Percentiles rank a stretch among this genome's conserved stretches.
Evolutionary conservation across 1,140 invertebrate genomes (phyloP).

Genomic region (Drosophila mojavensis): DNA sequence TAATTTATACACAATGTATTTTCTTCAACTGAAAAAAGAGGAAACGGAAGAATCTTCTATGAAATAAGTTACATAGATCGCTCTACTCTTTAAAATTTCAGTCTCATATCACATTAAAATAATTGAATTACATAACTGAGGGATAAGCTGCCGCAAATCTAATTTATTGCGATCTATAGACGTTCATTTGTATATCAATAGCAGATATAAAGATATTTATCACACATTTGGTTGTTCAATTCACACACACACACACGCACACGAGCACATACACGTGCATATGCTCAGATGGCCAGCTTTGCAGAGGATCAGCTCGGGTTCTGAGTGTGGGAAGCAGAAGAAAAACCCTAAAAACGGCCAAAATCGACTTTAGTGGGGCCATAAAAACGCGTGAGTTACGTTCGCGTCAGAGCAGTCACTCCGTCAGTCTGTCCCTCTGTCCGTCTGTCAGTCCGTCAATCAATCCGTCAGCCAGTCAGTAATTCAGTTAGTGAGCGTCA

Average conservation of each 20-base stretch:
- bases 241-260: constrained; percentile 20
- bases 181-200: background rate
- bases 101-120: no score
- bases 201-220: constrained; percentile 11
- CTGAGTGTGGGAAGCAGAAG: constrained; percentile 61
- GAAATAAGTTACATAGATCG: no score
- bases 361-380: constrained; percentile 64
- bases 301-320: constrained; percentile 61
- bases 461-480: constrained; percentile 23
- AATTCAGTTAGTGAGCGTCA: constrained; percentile 34
- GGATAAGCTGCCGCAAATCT: constrained; percentile 1
- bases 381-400: constrained; percentile 77
- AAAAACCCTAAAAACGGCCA: constrained; percentile 55
- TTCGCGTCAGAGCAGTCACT: constrained; percentile 37
- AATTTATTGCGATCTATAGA: constrained; percentile 19
- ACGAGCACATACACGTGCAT: background rate
- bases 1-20: no score
- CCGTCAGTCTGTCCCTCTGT: constrained; percentile 24
- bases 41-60: no score
- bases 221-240: constrained; percentile 33
- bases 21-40: no score
- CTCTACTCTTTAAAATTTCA: no score
- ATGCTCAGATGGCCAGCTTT: constrained; percentile 1
- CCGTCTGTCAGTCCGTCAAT: constrained; percentile 48
- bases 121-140: no score